A percentile compares a stretch with the other conserved stretches of the same genome.
Conservation (phyloP, 1,140 invertebrate species). For the Probaryconus sp. region DNA sequence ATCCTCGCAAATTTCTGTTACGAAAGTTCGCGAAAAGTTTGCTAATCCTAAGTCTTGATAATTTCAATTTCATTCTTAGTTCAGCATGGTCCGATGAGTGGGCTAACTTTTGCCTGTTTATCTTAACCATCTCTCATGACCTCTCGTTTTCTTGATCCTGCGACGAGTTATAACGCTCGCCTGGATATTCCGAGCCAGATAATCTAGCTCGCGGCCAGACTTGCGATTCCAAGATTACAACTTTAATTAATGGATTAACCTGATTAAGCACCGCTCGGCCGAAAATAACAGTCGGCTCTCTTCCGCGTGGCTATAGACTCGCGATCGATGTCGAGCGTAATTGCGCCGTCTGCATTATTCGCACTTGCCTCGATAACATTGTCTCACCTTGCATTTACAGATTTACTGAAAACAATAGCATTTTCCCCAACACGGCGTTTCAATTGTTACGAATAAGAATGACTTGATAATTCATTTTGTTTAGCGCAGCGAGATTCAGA, state of each 20-base stretch:
- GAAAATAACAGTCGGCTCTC: slow-evolving; percentile 35
- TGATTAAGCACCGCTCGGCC: slow-evolving; percentile 38
- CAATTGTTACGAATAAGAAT: too few relatives aligned
- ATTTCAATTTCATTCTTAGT: slow-evolving; percentile 5
- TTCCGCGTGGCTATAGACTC: too few relatives aligned
- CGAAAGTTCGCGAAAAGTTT: background rate
- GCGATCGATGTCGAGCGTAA: slow-evolving; percentile 26
- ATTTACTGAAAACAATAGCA: too few relatives aligned
- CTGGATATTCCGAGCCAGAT: slow-evolving; percentile 8
- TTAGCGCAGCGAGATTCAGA: too few relatives aligned
- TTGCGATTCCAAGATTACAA: slow-evolving; percentile 55
- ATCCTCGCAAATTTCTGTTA: too few relatives aligned
- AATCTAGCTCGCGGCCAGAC: slow-evolving; percentile 14
- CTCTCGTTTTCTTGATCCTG: slow-evolving; percentile 24
- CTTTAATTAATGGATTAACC: slow-evolving; percentile 57
- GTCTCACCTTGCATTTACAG: slow-evolving; percentile 4
- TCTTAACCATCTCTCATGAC: slow-evolving; percentile 46
- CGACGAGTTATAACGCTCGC: slow-evolving; percentile 20
- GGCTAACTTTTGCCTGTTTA: slow-evolving; percentile 30
- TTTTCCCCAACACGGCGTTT: too few relatives aligned
- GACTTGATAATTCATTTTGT: too few relatives aligned
- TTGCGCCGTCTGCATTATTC: background rate
- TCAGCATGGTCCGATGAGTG: background rate
- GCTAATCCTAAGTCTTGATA: background rate
- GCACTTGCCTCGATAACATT: background rate